phyloP scores from a whole-genome alignment of 2,113 vertebrate genomes.

The Petromus typicus region DNA sequence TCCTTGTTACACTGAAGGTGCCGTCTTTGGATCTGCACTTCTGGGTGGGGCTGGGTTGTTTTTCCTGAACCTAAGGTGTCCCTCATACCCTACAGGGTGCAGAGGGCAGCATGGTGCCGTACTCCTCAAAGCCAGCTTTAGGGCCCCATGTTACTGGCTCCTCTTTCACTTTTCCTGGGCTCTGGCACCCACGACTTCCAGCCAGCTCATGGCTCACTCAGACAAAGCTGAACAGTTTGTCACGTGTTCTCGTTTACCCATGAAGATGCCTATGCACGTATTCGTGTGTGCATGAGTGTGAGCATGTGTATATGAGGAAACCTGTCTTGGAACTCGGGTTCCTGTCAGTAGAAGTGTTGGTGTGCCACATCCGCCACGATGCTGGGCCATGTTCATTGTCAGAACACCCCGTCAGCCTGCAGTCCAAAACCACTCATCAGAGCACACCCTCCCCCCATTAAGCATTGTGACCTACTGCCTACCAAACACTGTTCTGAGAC shows the following conservation, averaged over 20 bases:
- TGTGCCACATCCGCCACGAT: background rate
- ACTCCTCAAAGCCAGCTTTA: background rate
- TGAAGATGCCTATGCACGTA: background rate
- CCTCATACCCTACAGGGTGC: background rate
- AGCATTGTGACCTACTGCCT: background rate
- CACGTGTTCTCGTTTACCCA: background rate
- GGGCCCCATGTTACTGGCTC: background rate
- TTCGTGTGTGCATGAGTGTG: background rate
- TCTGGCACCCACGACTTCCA: background rate
- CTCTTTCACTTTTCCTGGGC: background rate
- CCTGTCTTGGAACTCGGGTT: background rate
- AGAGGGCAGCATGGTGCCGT: background rate
- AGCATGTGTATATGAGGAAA: background rate
- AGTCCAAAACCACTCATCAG: conserved; percentile 19
- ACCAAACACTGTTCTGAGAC: conserved; percentile 11
- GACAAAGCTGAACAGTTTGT: background rate
- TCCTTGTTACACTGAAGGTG: background rate
- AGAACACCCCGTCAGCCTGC: background rate
- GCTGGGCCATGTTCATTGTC: background rate
- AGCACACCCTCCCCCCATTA: background rate
- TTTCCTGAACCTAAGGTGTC: background rate
- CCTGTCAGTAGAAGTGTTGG: background rate
- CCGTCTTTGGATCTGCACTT: background rate
- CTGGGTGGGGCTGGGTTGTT: background rate
- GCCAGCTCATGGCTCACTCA: background rate